Conservation (phyloP, 2,888 invertebrate species). For the Sisyra nigra region DNA sequence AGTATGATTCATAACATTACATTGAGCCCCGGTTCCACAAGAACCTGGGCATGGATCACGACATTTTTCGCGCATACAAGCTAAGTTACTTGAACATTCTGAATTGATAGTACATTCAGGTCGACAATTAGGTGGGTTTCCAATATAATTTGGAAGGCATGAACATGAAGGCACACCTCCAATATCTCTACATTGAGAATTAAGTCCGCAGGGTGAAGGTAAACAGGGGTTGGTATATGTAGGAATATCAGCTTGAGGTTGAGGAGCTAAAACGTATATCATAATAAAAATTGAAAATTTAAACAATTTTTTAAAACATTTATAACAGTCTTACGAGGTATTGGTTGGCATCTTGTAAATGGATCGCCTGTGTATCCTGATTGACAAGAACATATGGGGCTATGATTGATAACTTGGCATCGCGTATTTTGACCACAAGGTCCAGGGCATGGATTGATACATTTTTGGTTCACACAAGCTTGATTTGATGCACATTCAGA, state of each 20-base stretch:
- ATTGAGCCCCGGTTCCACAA: conserved; percentile 40
- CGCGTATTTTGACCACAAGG: conserved; percentile 33
- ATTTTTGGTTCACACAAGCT: conserved; percentile 24
- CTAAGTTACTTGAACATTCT: conserved; percentile 46
- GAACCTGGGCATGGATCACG: conserved; percentile 52
- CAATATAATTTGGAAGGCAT: conserved; percentile 40
- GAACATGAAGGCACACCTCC: conserved; percentile 41
- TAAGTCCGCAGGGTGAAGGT: conserved; percentile 50
- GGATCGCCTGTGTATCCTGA: conserved; percentile 35
- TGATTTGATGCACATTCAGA: conserved; percentile 34
- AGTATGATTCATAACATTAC: conserved; percentile 42
- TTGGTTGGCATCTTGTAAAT: conserved; percentile 46
- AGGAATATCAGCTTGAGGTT: conserved; percentile 13
- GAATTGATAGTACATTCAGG: conserved; percentile 49
- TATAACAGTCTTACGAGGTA: conserved; percentile 18
- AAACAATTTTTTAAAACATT: background rate
- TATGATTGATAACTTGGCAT: conserved; percentile 41
- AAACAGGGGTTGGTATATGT: conserved; percentile 36
- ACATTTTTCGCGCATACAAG: conserved; percentile 49
- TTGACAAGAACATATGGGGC: conserved; percentile 49
- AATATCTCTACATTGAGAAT: conserved; percentile 38
- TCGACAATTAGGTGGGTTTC: conserved; percentile 48
- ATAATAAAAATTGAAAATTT: conserved; percentile 3
- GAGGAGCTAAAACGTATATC: conserved; percentile 3
- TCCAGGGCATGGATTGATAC: conserved; percentile 32